phyloP scores from a whole-genome alignment of 53 echinoderm and acorn worm species.

The Henricia sp. region DNA sequence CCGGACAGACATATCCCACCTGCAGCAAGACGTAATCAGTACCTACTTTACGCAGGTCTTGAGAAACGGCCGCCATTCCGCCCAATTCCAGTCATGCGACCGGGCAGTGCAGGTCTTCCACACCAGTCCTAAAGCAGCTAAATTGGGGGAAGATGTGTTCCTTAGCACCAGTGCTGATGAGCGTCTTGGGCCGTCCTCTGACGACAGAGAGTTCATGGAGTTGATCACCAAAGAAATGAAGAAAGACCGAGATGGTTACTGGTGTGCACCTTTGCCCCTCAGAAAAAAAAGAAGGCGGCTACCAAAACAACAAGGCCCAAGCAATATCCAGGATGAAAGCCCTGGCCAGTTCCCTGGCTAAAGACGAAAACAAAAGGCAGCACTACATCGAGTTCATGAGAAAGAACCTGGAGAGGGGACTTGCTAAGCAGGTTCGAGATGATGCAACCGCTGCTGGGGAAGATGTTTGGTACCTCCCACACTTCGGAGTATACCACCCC shows the following conservation, averaged over 20 bases:
- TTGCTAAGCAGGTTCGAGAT: too few species aligned
- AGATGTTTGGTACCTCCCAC: too few species aligned
- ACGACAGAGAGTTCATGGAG: too few species aligned
- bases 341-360: background rate
- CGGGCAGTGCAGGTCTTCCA: slow-evolving; percentile 47
- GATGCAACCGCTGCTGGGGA: background rate
- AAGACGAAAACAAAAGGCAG: too few species aligned
- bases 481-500: too few species aligned
- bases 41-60: slow-evolving; percentile 59
- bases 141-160: slow-evolving; percentile 60
- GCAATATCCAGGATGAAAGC: slow-evolving; percentile 45
- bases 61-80: slow-evolving; percentile 52
- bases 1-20: slow-evolving; percentile 31
- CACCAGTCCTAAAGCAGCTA: slow-evolving; percentile 30
- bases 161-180: slow-evolving; percentile 27
- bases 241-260: too few species aligned
- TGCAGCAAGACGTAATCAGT: slow-evolving; percentile 35
- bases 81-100: slow-evolving; percentile 53
- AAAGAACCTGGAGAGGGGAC: too few species aligned
- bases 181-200: slow-evolving; percentile 53
- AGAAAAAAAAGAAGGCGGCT: slow-evolving; percentile 40
- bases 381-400: too few species aligned
- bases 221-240: too few species aligned
- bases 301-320: slow-evolving; percentile 55
- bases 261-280: too few species aligned